phyloP scores from a whole-genome alignment of 2,797 vertebrate genomes.

The Parauchenoglanis punctatus region DNA sequence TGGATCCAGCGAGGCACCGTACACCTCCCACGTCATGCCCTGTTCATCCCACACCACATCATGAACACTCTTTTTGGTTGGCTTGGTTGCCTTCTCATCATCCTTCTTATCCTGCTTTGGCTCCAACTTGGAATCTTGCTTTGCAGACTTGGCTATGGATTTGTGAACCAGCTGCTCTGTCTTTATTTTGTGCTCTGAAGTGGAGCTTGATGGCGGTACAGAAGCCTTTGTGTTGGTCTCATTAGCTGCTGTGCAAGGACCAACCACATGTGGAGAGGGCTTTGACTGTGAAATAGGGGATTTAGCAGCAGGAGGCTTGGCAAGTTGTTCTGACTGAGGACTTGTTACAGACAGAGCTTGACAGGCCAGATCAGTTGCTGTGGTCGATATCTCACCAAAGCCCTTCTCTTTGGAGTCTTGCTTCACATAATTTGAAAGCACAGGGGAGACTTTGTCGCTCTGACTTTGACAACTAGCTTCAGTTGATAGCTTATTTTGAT shows the following conservation, averaged over 20 bases:
- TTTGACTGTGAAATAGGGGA: constrained; percentile 59
- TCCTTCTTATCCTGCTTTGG: constrained; percentile 59
- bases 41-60: constrained; percentile 98
- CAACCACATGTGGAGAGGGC: constrained; percentile 51
- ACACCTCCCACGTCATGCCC: constrained; percentile 99
- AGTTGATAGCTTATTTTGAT: constrained; percentile 58
- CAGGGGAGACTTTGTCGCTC: constrained; percentile 44
- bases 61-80: constrained; percentile 76
- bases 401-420: constrained; percentile 20
- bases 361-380: constrained; percentile 31
- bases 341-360: constrained; percentile 33
- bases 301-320: constrained; percentile 57
- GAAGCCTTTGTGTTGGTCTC: constrained; percentile 61
- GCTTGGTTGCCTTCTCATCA: constrained; percentile 66
- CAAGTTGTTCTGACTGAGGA: constrained; percentile 34
- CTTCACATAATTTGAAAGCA: constrained; percentile 15
- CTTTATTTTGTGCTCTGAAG: constrained; percentile 53
- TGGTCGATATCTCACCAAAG: constrained; percentile 24
- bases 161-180: constrained; percentile 21
- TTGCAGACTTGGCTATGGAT: constrained; percentile 31
- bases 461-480: constrained; percentile 31
- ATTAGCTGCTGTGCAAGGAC: constrained; percentile 33
- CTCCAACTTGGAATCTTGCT: constrained; percentile 53
- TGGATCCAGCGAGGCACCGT: constrained; percentile 92
- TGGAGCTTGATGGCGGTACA: constrained; percentile 53